Evolutionary conservation across 1,140 invertebrate genomes (phyloP).

Genomic region (Saccostrea cuccullata): DNA sequence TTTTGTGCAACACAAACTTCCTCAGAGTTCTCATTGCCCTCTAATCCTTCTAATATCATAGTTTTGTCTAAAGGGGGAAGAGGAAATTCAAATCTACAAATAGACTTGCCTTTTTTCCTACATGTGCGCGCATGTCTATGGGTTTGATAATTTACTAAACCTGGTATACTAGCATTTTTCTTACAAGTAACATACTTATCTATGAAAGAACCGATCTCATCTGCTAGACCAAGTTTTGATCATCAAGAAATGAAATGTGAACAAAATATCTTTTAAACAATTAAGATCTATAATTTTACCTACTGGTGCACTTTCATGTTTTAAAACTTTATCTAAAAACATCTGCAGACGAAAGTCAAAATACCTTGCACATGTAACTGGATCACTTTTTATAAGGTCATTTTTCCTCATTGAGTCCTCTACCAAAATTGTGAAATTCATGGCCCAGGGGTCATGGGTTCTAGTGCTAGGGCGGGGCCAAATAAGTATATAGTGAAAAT

Average conservation of each 20-base stretch:
- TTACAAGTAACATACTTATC: conserved; percentile 50
- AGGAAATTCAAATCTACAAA: conserved; percentile 64
- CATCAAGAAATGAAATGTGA: not conserved
- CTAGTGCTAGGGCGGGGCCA: too few relatives aligned
- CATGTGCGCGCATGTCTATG: conserved; percentile 56
- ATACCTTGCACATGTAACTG: too few relatives aligned
- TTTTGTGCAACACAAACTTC: not conserved
- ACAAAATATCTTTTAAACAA: too few relatives aligned
- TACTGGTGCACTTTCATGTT: too few relatives aligned
- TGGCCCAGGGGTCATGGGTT: too few relatives aligned
- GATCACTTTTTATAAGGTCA: too few relatives aligned
- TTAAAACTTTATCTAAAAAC: too few relatives aligned
- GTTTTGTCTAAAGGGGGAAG: conserved; percentile 54
- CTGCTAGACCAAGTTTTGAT: conserved; percentile 43
- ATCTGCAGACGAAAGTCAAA: too few relatives aligned
- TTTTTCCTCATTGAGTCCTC: too few relatives aligned
- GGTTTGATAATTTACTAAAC: conserved; percentile 45
- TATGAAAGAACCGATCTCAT: conserved; percentile 44
- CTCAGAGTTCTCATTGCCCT: not conserved
- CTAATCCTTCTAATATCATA: conserved; percentile 51
- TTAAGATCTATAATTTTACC: too few relatives aligned
- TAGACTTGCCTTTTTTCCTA: conserved; percentile 51
- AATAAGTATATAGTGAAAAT: too few relatives aligned
- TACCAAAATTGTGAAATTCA: too few relatives aligned
- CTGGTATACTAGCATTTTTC: conserved; percentile 23